phyloP scores from a whole-genome alignment of 1,140 invertebrate genomes.

The Aphis craccivora region DNA sequence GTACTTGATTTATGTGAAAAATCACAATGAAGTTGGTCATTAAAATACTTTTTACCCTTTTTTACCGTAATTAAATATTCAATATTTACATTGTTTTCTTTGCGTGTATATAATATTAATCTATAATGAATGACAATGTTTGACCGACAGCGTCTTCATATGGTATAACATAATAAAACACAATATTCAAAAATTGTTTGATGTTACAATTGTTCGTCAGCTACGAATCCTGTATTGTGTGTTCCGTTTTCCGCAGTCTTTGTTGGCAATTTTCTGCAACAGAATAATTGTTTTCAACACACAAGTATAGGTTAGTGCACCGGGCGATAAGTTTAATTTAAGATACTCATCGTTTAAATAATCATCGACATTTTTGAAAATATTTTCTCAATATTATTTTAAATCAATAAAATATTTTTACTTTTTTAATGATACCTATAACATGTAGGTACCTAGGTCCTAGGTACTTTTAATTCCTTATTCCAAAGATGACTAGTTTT shows the following conservation, averaged over 20 bases:
- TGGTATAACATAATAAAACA: neutral
- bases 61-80: neutral
- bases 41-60: neutral
- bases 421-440: too few species aligned
- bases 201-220: conserved; percentile 36
- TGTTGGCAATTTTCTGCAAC: neutral
- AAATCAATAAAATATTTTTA: too few species aligned
- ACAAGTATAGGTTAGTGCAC: too few species aligned
- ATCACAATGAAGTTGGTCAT: neutral
- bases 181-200: neutral
- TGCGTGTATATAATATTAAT: neutral
- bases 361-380: too few species aligned
- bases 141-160: neutral
- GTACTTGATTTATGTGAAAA: too few species aligned
- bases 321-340: neutral
- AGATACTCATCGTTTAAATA: neutral
- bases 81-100: neutral
- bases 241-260: neutral
- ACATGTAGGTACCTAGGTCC: too few species aligned
- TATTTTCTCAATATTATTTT: too few species aligned
- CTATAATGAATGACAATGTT: neutral
- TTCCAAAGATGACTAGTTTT: too few species aligned
- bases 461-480: too few species aligned
- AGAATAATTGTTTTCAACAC: neutral
- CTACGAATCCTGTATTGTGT: conserved; percentile 12